Conservation (phyloP, 1,140 invertebrate genomes). For the Drosophila nannoptera region DNA sequence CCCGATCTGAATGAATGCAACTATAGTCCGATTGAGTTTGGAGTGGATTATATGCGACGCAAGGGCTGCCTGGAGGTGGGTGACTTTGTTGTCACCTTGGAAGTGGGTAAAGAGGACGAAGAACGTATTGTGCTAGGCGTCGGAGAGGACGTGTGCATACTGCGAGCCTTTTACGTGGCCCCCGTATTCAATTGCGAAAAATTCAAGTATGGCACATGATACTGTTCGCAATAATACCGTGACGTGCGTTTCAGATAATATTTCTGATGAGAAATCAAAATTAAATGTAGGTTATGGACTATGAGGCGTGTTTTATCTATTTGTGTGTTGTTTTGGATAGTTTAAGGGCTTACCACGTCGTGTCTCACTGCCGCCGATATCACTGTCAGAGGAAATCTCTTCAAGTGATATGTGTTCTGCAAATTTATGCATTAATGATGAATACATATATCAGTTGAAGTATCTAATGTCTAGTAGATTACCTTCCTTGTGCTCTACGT, state of each 20-base stretch:
- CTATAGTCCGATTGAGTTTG: conserved; percentile 67
- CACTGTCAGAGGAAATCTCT: conserved; percentile 82
- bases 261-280: conserved; percentile 34
- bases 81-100: conserved; percentile 69
- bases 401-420: conserved; percentile 82
- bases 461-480: not conserved
- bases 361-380: conserved; percentile 60
- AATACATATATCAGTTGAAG: not conserved
- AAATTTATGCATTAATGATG: not conserved
- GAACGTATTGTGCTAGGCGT: conserved; percentile 59
- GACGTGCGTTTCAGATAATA: conserved; percentile 52
- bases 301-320: not conserved
- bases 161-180: conserved; percentile 68
- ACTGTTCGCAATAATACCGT: not conserved
- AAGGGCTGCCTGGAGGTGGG: conserved; percentile 66
- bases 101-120: conserved; percentile 66
- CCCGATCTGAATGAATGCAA: conserved; percentile 56
- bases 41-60: conserved; percentile 65
- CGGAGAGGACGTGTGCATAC: conserved; percentile 65
- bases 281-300: conserved; percentile 30
- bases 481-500: conserved; percentile 75
- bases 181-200: conserved; percentile 62
- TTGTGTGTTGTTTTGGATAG: not conserved
- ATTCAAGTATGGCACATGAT: conserved; percentile 65
- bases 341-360: conserved; percentile 44